Evolutionary conservation across 2,113 vertebrate species (phyloP).

Genomic region (Ctenomys sociabilis): DNA sequence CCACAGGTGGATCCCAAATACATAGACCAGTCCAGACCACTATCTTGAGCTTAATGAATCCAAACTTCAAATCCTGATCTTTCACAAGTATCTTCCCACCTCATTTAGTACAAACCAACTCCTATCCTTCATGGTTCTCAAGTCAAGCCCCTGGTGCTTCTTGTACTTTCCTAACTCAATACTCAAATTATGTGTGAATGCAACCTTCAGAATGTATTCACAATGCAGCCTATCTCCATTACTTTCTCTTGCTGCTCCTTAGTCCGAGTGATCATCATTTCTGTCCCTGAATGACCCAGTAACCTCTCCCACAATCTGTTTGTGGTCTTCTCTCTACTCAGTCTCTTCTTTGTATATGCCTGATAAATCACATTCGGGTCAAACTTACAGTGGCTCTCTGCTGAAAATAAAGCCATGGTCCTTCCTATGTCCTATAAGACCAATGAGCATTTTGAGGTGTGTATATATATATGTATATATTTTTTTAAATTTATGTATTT

Average conservation of each 20-base stretch:
- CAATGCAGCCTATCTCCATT: neutral
- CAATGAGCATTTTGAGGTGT: too few species aligned
- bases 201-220: neutral
- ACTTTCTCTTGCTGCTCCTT: neutral
- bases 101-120: neutral
- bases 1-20: neutral
- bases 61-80: neutral
- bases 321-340: neutral
- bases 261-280: neutral
- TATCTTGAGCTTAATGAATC: neutral
- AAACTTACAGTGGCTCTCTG: neutral
- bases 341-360: neutral
- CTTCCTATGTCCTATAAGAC: neutral
- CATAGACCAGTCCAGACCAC: neutral
- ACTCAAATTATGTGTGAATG: neutral
- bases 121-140: neutral
- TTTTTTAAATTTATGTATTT: too few species aligned
- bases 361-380: neutral
- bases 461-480: too few species aligned
- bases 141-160: neutral
- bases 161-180: neutral
- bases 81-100: neutral
- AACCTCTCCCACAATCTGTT: neutral
- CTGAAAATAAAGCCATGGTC: neutral
- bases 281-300: neutral